Conservation (phyloP, 2,797 vertebrate genomes). For the Limosa lapponica region DNA sequence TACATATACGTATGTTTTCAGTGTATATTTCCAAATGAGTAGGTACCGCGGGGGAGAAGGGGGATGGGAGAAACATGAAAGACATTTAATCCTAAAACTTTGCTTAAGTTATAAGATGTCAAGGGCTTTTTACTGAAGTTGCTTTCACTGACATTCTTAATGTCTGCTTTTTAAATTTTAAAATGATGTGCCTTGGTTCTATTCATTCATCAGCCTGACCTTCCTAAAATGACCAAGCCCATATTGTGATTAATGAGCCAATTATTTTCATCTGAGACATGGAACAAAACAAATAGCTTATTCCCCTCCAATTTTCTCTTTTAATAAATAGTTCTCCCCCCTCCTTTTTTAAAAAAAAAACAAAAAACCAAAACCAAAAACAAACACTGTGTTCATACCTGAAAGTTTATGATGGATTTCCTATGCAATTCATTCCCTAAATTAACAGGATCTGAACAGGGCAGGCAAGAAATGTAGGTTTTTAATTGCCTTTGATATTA, state of each 20-base stretch:
- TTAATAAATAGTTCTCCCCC: slow-evolving; percentile 52
- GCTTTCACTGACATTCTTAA: neutral
- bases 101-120: neutral
- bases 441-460: slow-evolving; percentile 47
- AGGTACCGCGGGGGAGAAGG: too few relatives aligned
- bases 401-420: slow-evolving; percentile 70
- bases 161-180: neutral
- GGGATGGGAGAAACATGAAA: neutral
- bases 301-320: slow-evolving; percentile 69
- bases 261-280: slow-evolving; percentile 74
- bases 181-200: neutral
- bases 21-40: neutral
- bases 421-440: slow-evolving; percentile 52
- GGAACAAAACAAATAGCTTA: slow-evolving; percentile 73
- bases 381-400: slow-evolving; percentile 12
- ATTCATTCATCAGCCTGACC: slow-evolving; percentile 48
- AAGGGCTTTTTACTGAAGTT: neutral
- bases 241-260: slow-evolving; percentile 77
- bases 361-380: neutral
- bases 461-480: slow-evolving; percentile 37
- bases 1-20: neutral
- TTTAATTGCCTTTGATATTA: slow-evolving; percentile 40
- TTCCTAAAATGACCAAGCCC: slow-evolving; percentile 63
- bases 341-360: neutral
- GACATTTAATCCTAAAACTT: neutral